Evolutionary conservation across 2,113 vertebrate genomes (phyloP).

Genomic region (Corythoichthys haematopterus): DNA sequence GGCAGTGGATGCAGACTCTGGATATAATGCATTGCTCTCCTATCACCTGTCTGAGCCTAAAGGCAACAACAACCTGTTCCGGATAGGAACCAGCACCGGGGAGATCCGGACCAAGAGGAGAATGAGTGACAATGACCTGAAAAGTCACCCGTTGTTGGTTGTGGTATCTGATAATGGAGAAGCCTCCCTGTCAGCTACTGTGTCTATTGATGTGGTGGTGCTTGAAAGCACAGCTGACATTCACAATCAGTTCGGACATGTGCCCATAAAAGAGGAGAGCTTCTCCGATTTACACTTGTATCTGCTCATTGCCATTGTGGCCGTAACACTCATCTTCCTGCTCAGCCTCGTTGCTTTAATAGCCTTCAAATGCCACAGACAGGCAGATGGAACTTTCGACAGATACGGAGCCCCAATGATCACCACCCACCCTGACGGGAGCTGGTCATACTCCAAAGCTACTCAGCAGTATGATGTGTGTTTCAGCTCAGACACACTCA

Average conservation of each 20-base stretch:
- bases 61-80: slow-evolving; percentile 41
- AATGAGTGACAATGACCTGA: slow-evolving; percentile 44
- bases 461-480: slow-evolving; percentile 64
- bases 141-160: slow-evolving; percentile 42
- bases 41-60: slow-evolving; percentile 41
- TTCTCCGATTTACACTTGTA: neutral
- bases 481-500: slow-evolving; percentile 59
- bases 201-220: slow-evolving; percentile 63
- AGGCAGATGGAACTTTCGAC: no score
- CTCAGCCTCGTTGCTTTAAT: no score
- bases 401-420: neutral
- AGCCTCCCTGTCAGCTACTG: slow-evolving; percentile 60
- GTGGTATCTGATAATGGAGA: slow-evolving; percentile 73
- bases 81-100: slow-evolving; percentile 42
- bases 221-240: slow-evolving; percentile 65
- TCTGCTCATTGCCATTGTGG: no score
- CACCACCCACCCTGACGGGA: slow-evolving; percentile 50
- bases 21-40: slow-evolving; percentile 49
- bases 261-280: slow-evolving; percentile 39
- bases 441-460: slow-evolving; percentile 60
- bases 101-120: slow-evolving; percentile 39
- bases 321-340: no score
- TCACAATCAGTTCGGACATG: slow-evolving; percentile 70
- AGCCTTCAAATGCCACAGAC: no score
- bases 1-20: slow-evolving; percentile 49